Base-by-base conservation (phyloP, 1,140 invertebrate species). In the Ceratoteleas bidentatus region DNA sequence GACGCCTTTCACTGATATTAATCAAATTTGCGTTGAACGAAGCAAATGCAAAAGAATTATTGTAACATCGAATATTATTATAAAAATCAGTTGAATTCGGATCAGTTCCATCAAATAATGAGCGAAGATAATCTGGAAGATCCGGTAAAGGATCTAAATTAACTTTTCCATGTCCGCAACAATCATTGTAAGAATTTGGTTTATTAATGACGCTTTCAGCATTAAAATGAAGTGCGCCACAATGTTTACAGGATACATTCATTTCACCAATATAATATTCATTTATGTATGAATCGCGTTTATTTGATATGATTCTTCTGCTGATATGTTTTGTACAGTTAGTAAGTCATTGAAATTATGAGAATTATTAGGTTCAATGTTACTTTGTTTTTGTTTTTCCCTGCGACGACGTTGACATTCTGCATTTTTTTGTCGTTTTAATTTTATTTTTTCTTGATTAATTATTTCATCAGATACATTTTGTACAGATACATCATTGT, bases 81-180 rank as follows among this genome's bases (percentile, higher is more conserved):
- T 38, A 58, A 40, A 70, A 70, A 36, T 70, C 43, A 6, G n/a
- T 49, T 16, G 66, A 70, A 45, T 58, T 14, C 14, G 40, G 43
- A 60, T 60, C 2, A n/a, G 45, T 32, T 58, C 66, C 66, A 38
- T 70, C 36, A 52, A 70, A 70, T 11, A 70, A 40, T 16, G 61
- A 52, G 16, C 10, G 32, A 6, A 64, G 5, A 53, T 64, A 64
- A 34, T 64, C 33, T 16, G 43, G 66, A 38, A 54, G 66, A 52
- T 70, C 32, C 3, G 66, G 66, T 36, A 70, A 14, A 32, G 54
- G 45, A 52, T 58, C 54, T 38, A 58, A 50, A 32, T 38, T 11
- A 50, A 70, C 45, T 60, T 70, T 60, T 14, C 66, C 66, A 38
- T 70, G 54, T 2, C 14, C 24, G 11, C 66, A 70, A 15, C 66